These are phyloP conservation scores for Marmota flaviventris DNA, from an alignment of 2,113 vertebrate genomes.

Conservation along the genomic window DNA sequence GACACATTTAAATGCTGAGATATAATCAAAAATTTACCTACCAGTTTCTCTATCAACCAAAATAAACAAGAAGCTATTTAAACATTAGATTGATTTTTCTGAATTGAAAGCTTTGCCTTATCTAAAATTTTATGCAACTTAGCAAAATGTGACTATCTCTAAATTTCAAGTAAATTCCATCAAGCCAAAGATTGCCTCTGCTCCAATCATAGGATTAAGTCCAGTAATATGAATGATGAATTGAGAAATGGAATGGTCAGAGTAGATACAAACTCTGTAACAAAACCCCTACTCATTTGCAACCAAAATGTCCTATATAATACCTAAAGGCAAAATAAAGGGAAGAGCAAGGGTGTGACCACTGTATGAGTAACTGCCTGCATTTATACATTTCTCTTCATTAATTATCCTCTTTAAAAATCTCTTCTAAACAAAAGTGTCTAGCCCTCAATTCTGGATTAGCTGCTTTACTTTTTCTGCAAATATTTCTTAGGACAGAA, in stretches of 20 bases:
- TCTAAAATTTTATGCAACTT: conserved; percentile 70
- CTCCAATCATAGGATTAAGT: conserved; percentile 33
- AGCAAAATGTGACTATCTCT: conserved; percentile 62
- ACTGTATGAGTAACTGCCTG: background rate
- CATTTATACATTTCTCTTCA: background rate
- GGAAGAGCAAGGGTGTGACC: background rate
- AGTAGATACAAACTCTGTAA: conserved; percentile 21
- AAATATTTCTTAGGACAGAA: conserved; percentile 14
- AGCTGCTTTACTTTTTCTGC: conserved; percentile 38
- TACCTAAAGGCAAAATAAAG: conserved; percentile 38
- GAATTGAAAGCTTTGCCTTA: conserved; percentile 53
- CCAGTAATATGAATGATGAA: conserved; percentile 52
- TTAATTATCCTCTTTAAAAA: background rate
- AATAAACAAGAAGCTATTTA: conserved; percentile 76
- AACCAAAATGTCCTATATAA: conserved; percentile 11
- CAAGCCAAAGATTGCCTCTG: conserved; percentile 37
- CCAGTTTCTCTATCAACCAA: conserved; percentile 66
- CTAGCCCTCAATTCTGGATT: background rate
- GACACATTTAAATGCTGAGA: conserved; percentile 66
- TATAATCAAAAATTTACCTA: conserved; percentile 59
- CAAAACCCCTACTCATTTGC: conserved; percentile 29
- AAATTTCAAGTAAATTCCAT: conserved; percentile 72
- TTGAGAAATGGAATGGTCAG: conserved; percentile 35
- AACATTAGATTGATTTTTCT: conserved; percentile 62
- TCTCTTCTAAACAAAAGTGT: background rate